Base-by-base conservation (phyloP, 2,797 vertebrate species). In the Menidia menidia region DNA sequence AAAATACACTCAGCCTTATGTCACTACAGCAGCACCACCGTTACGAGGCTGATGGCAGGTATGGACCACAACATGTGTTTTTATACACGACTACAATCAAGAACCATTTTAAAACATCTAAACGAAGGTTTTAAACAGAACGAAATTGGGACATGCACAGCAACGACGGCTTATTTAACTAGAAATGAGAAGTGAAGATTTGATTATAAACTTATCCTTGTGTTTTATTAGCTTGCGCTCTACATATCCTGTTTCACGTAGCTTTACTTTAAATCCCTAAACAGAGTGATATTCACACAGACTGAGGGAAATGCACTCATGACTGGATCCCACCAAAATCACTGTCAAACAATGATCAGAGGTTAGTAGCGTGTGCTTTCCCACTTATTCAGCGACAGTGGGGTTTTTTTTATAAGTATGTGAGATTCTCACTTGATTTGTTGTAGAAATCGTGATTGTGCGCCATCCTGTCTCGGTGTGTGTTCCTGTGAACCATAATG, bases 391-490 rank as follows among this genome's bases (percentile, higher is more conserved):
- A 13, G 9, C 3, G 2, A 51, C 10, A 30, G 3, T 25, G 5
- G 14, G 30, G 25, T 0, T 15, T 12, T 14, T 10, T 58, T 19
- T 48, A 0, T 3, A 43, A 14, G 60, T 39, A 10, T 6, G 2
- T 82, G 47, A 67, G 0, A 16, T 48, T 65, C 0, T 56, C 0
- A 4, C 14, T 35, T 44, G 14, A 19, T 80, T 75, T 66, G 19
- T 85, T 85, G 51, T 86, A 96, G 96, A 94, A 58, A 82, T 96
- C 32, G 55, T 78, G 54, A 95, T 97, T 64, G 93, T 94, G 0
- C 85, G 93, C 73, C 95, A 94, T 78, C 96, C 96, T 0, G 71
- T 92, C 1, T 93, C 91, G 0, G 87, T 88, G 59, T 94, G 94
- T 9, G 92, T 96, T 15, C 96, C 96, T 0, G 82, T 77, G 66